phyloP scores from a whole-genome alignment of 2,888 invertebrate species.

The Synanthedon andrenaeformis region DNA sequence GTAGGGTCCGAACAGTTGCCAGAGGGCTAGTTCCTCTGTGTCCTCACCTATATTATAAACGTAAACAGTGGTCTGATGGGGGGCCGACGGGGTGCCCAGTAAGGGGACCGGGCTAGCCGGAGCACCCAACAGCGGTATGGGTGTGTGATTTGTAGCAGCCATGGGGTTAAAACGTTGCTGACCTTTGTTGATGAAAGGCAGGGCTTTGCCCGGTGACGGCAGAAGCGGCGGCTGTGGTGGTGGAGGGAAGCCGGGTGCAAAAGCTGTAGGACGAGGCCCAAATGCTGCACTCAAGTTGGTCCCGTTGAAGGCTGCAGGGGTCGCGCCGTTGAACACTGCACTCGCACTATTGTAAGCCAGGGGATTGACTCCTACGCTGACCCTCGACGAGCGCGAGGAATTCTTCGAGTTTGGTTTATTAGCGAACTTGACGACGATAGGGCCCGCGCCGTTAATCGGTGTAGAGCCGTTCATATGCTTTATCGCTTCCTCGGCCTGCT shows the following conservation, averaged over 20 bases:
- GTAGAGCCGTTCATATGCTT: constrained; percentile 55
- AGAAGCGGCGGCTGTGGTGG: constrained; percentile 60
- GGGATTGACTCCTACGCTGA: constrained; percentile 30
- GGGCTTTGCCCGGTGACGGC: constrained; percentile 63
- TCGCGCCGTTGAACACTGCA: constrained; percentile 50
- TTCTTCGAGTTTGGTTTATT: constrained; percentile 61
- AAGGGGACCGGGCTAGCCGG: constrained; percentile 59
- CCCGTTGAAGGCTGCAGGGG: constrained; percentile 50
- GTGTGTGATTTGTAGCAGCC: constrained; percentile 58
- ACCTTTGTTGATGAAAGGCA: constrained; percentile 65
- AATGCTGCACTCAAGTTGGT: constrained; percentile 48
- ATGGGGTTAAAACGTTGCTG: constrained; percentile 65
- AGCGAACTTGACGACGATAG: constrained; percentile 63
- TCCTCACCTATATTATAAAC: constrained; percentile 69
- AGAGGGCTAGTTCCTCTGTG: constrained; percentile 62
- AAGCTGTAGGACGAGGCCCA: constrained; percentile 46
- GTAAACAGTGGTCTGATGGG: constrained; percentile 65
- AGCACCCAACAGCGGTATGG: constrained; percentile 54
- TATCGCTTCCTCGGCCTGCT: constrained; percentile 63
- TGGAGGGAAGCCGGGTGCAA: constrained; percentile 54
- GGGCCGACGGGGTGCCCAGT: constrained; percentile 43
- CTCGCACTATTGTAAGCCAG: constrained; percentile 52
- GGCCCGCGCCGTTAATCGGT: constrained; percentile 53
- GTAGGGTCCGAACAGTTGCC: constrained; percentile 67
- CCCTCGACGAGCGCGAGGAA: constrained; percentile 47